Base-by-base conservation (phyloP, 2,888 invertebrate species). In the Colletes collaris region DNA sequence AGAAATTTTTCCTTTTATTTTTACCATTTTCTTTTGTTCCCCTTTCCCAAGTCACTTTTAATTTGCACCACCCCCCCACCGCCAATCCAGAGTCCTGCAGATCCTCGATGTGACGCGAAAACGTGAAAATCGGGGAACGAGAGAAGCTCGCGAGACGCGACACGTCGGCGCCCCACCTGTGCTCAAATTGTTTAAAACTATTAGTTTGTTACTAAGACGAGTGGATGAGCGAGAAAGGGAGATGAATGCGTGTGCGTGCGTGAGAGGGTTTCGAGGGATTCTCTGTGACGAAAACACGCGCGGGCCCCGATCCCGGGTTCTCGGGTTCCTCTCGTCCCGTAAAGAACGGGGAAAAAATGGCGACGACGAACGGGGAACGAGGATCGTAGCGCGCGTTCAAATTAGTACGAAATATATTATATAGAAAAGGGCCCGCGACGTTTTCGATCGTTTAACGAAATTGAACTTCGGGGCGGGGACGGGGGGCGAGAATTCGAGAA, bases 161-260 rank as follows among this genome's bases (percentile, higher is more conserved):
- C 72, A 55, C 59, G 56, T 37, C 60, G 74, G 86, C 87, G 88
- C 87, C 13, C 84, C 86, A 89, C 89, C 90, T 92, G 91, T 92
- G 91, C 92, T 92, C 92, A 92, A 92, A 90, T 92, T 92, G 90
- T 91, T 92, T 91, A 88, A 85, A 86, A 91, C 89, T 89, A 91
- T 92, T 91, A 91, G 84, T 91, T 90, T 87, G 87, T 90, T 89
- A 88, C 84, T 89, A 89, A 88, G 87, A 86, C 60, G 69, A 72
- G n/a, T 56, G 52, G 37, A 46, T 46, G 44, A 0, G 44, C 40
- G 63, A 52, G 53, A 27, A 10, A 50, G 16, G 53, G 6, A 44
- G 5, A 60, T 19, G 62, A 16, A 60, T 52, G 60, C 35, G 60
- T 44, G 27, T 4, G 53, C 1, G 69, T 40, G 62, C 40, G 56